A percentile compares a stretch with the other conserved stretches of the same genome.
Evolutionary conservation across 2,797 vertebrate genomes (phyloP).

Genomic region (Tarsius wallacei): DNA sequence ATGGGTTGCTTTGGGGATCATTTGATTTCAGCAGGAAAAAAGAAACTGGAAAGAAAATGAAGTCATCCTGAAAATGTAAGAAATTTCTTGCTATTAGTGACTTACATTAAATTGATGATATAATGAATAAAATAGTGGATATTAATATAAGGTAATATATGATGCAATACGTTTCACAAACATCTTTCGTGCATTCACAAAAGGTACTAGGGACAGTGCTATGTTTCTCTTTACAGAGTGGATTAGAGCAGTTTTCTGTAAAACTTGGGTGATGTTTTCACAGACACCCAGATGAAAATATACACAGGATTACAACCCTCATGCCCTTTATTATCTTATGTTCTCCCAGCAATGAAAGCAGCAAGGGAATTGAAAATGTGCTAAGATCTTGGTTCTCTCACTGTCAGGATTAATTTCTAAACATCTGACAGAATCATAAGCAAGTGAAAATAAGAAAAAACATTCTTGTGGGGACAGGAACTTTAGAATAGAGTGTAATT

Average conservation of each 20-base stretch:
- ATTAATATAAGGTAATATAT: background rate
- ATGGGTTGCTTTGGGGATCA: background rate
- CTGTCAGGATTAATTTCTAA: conserved; percentile 33
- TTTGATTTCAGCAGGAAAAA: conserved; percentile 18
- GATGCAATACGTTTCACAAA: background rate
- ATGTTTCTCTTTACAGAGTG: background rate
- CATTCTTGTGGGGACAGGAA: background rate
- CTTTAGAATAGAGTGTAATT: background rate
- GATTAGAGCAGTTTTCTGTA: background rate
- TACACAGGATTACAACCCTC: background rate
- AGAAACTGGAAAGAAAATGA: background rate
- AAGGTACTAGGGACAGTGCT: background rate
- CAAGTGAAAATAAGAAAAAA: conserved; percentile 49
- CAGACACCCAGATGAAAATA: background rate
- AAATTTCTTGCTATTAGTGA: background rate
- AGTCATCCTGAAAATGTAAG: background rate
- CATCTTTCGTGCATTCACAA: background rate
- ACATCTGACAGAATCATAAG: conserved; percentile 39
- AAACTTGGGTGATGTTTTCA: background rate
- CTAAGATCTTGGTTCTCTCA: background rate
- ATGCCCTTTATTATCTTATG: background rate
- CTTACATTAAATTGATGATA: background rate
- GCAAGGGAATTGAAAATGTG: background rate
- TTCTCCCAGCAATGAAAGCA: background rate
- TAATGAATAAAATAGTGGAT: background rate